These are phyloP conservation scores for Alentia gelatinosa DNA, from an alignment of 2,888 invertebrate species.

Conservation along the genomic window DNA sequence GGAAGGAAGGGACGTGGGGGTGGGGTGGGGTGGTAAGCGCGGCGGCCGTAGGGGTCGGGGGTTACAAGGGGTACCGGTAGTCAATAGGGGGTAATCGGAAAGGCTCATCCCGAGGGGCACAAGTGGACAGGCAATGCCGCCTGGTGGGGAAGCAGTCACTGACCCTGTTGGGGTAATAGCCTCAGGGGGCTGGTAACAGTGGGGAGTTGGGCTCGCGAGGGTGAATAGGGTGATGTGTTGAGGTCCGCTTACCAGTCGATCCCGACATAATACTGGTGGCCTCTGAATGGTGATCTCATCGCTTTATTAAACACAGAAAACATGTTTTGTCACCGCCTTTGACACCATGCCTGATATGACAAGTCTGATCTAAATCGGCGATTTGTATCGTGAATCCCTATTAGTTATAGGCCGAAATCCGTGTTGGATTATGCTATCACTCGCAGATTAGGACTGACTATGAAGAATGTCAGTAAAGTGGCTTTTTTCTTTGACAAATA, in stretches of 20 bases:
- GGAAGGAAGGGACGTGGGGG: not conserved
- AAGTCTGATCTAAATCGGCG: not conserved
- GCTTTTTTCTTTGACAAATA: no score
- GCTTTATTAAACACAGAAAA: not conserved
- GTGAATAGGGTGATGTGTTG: not conserved
- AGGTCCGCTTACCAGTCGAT: not conserved
- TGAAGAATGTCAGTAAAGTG: no score
- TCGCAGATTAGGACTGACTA: no score
- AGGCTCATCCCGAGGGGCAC: not conserved
- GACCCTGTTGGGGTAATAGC: conserved; percentile 1
- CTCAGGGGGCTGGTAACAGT: not conserved
- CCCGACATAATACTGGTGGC: not conserved
- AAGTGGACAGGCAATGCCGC: not conserved
- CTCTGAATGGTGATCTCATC: not conserved
- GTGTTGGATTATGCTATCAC: no score
- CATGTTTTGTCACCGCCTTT: not conserved
- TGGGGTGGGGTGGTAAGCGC: not conserved
- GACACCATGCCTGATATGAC: not conserved
- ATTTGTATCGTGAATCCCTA: no score
- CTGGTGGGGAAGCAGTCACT: not conserved
- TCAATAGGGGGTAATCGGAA: not conserved
- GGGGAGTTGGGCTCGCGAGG: not conserved
- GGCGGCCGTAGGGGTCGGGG: not conserved
- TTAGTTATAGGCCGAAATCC: no score
- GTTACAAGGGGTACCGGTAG: not conserved